These are phyloP conservation scores for Coracopsis vasa DNA, from an alignment of 2,113 vertebrate species.

Conservation along the genomic window DNA sequence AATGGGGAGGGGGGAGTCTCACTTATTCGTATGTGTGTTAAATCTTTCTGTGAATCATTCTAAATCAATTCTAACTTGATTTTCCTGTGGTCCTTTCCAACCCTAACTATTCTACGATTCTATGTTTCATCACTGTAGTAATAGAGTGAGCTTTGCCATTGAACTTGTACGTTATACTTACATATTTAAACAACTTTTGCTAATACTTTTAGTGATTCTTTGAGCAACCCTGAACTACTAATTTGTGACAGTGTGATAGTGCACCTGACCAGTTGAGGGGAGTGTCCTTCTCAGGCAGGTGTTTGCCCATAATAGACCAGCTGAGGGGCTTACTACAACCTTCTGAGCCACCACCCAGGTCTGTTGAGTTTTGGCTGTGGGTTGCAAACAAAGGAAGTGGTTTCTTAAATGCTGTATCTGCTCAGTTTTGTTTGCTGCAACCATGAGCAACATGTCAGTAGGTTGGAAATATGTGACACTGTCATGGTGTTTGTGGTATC, in stretches of 20 bases:
- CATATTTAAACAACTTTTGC: neutral
- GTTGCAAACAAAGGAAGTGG: neutral
- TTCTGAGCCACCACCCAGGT: neutral
- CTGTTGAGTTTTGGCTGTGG: neutral
- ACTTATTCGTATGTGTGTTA: neutral
- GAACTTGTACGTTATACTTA: neutral
- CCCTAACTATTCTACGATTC: neutral
- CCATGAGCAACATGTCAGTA: accelerated
- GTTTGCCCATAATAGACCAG: neutral
- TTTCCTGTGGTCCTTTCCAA: neutral
- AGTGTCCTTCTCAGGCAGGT: neutral
- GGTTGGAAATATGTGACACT: neutral
- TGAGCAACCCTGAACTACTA: neutral
- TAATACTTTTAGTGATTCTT: neutral
- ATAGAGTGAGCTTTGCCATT: neutral
- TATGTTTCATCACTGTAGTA: neutral
- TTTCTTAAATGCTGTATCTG: neutral
- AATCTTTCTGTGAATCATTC: neutral
- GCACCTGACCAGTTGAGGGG: neutral
- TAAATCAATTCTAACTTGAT: neutral
- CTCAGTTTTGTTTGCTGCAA: neutral
- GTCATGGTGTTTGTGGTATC: neutral
- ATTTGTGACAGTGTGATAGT: neutral
- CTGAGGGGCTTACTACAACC: neutral
- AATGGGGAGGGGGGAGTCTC: neutral